phyloP scores from a whole-genome alignment of 2,888 invertebrate species.

The Ditylenchus weischeri region DNA sequence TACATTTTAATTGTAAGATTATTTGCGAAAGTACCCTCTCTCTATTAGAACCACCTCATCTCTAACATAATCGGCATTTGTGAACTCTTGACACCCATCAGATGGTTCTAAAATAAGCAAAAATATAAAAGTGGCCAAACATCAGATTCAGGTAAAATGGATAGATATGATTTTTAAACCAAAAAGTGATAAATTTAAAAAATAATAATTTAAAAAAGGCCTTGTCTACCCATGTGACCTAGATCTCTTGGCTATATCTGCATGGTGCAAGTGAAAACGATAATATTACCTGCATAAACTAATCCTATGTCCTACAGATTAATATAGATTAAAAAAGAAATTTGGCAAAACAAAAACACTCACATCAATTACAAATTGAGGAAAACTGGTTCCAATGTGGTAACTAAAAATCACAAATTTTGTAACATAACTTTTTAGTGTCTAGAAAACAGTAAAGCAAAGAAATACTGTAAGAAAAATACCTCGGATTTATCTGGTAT shows the following conservation, averaged over 20 bases:
- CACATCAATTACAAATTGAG: constrained; percentile 10
- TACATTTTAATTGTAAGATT: background rate
- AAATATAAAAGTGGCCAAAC: too few relatives aligned
- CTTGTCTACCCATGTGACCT: too few relatives aligned
- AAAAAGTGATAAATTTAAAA: too few relatives aligned
- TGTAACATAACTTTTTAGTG: too few relatives aligned
- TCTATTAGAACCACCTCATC: constrained; percentile 30
- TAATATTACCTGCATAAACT: constrained; percentile 17
- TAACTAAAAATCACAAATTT: constrained; percentile 16
- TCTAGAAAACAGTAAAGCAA: too few relatives aligned
- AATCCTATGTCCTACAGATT: constrained; percentile 22
- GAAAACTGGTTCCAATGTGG: constrained; percentile 33
- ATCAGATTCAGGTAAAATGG: too few relatives aligned
- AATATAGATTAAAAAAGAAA: too few relatives aligned
- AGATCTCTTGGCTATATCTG: too few relatives aligned
- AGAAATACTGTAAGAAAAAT: too few relatives aligned
- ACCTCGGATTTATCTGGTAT: constrained; percentile 40
- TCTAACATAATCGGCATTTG: constrained; percentile 11
- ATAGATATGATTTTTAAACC: too few relatives aligned
- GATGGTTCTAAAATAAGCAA: constrained; percentile 13
- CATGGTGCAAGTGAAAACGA: too few relatives aligned
- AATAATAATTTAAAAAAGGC: too few relatives aligned
- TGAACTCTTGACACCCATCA: constrained; percentile 25
- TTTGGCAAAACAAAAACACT: background rate
- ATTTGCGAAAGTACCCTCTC: constrained; percentile 21